Conservation (phyloP, 2,888 invertebrate genomes). For the Plusia festucae region DNA sequence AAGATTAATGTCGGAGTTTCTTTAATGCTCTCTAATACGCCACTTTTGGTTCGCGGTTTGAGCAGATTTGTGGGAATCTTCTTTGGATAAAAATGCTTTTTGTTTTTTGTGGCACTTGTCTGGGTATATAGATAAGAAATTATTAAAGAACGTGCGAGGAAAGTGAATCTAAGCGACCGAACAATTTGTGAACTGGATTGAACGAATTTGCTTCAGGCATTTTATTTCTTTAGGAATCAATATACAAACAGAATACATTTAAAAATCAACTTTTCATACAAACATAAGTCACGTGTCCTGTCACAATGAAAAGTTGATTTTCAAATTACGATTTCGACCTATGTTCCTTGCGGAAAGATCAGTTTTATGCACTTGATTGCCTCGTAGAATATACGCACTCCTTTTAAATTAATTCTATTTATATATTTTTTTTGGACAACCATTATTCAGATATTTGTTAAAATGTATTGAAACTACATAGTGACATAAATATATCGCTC, state of each 20-base stretch:
- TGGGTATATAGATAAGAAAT: background rate
- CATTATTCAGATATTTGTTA: background rate
- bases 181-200: background rate
- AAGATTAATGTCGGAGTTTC: constrained; percentile 39
- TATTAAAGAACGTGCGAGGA: background rate
- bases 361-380: too few species aligned
- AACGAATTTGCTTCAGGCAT: background rate
- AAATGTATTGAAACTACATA: background rate
- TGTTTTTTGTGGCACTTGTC: constrained; percentile 12
- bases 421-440: too few species aligned
- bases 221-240: background rate
- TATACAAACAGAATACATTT: background rate
- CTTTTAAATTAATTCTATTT: too few species aligned
- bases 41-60: constrained; percentile 19
- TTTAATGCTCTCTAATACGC: constrained; percentile 23
- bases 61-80: constrained; percentile 24
- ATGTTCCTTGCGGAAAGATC: too few species aligned
- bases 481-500: background rate
- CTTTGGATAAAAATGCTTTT: constrained; percentile 3
- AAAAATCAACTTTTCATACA: too few species aligned
- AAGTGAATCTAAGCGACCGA: constrained; percentile 1
- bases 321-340: too few species aligned
- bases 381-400: too few species aligned
- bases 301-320: too few species aligned
- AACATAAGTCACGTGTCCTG: too few species aligned